These are phyloP conservation scores for Drosophila anomalata DNA, from an alignment of 2,888 invertebrate species.

Conservation along the genomic window DNA sequence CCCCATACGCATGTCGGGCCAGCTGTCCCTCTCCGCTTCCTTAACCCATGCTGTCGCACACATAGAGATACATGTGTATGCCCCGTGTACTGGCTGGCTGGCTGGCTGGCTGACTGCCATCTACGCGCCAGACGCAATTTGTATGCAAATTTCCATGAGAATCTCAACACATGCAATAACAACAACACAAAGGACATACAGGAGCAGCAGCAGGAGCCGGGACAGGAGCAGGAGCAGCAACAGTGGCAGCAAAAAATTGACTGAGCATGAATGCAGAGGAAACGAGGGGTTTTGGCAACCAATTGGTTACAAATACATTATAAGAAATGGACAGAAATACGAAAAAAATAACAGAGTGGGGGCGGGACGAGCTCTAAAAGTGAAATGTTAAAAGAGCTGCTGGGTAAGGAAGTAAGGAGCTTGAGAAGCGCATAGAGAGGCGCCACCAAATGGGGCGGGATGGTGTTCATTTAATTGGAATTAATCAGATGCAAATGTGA, in stretches of 20 bases:
- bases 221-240: conserved; percentile 16
- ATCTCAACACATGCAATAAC: conserved; percentile 76
- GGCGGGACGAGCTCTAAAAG: conserved; percentile 7
- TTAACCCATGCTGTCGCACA: neutral
- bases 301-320: conserved; percentile 46
- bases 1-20: conserved; percentile 38
- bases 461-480: neutral
- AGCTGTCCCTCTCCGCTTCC: conserved; percentile 24
- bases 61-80: neutral
- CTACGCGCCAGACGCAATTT: conserved; percentile 80
- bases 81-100: conserved; percentile 5
- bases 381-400: conserved; percentile 23
- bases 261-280: conserved; percentile 32
- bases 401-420: neutral
- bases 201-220: conserved; percentile 17
- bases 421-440: conserved; percentile 5
- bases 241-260: conserved; percentile 39
- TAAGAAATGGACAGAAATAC: conserved; percentile 21
- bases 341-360: neutral
- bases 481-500: neutral
- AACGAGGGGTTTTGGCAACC: conserved; percentile 27
- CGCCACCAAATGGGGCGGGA: too few relatives aligned
- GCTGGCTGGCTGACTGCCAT: conserved; percentile 44
- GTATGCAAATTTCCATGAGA: conserved; percentile 82
- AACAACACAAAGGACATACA: conserved; percentile 48